These are phyloP conservation scores for Sminthopsis crassicaudata DNA, from an alignment of 2,113 vertebrate species.

Conservation along the genomic window DNA sequence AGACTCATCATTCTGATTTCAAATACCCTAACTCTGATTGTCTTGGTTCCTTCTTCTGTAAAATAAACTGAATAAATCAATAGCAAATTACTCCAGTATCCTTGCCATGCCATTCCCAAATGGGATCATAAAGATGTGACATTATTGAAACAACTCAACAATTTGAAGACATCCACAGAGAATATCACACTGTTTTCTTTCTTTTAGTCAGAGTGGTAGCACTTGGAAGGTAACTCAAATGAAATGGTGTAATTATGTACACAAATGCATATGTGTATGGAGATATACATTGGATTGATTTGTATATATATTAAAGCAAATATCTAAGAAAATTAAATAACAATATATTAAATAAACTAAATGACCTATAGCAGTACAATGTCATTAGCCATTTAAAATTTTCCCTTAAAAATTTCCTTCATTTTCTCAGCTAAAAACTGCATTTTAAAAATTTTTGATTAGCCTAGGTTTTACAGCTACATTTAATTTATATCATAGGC, in stretches of 20 bases:
- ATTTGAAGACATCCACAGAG: not conserved
- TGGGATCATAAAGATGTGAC: not conserved
- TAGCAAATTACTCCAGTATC: not conserved
- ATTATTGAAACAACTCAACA: not conserved
- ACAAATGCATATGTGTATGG: not conserved
- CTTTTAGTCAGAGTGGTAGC: not conserved
- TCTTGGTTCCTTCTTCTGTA: not conserved
- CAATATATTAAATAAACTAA: not conserved
- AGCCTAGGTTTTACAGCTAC: conserved; percentile 62
- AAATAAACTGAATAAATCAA: not conserved
- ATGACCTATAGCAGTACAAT: not conserved
- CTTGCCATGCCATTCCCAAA: not conserved
- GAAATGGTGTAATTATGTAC: not conserved
- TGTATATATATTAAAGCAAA: not conserved
- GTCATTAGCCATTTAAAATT: conserved; percentile 41
- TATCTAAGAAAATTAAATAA: not conserved
- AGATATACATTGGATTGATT: not conserved
- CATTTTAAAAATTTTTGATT: conserved; percentile 42
- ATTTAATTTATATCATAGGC: conserved; percentile 78
- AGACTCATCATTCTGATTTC: too few relatives aligned
- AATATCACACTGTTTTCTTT: not conserved
- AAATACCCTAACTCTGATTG: not conserved
- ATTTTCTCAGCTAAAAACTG: conserved; percentile 61
- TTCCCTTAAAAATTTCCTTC: conserved; percentile 1
- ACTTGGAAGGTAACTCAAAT: conserved; percentile 3